A percentile compares a stretch with the other conserved stretches of the same genome.
Evolutionary conservation across 2,113 vertebrate genomes (phyloP).

Genomic region (Callithrix jacchus): DNA sequence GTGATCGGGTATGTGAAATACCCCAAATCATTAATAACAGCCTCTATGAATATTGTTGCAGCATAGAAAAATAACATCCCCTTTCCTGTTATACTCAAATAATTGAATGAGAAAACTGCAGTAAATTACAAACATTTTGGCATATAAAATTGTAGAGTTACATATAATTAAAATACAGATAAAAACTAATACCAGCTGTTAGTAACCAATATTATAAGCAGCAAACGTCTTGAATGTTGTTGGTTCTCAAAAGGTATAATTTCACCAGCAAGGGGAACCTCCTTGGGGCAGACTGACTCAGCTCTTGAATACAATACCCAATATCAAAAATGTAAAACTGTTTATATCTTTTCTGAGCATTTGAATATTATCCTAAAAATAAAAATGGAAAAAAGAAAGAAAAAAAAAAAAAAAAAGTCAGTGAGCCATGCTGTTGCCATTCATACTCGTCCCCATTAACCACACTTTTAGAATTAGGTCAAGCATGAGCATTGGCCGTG

Average conservation of each 20-base stretch:
- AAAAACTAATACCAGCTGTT: neutral
- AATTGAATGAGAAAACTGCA: neutral
- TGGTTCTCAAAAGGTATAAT: neutral
- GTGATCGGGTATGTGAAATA: neutral
- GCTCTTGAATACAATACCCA: neutral
- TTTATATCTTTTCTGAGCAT: neutral
- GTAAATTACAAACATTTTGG: neutral
- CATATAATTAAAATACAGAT: neutral
- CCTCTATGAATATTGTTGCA: neutral
- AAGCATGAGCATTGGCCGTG: neutral
- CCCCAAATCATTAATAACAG: neutral
- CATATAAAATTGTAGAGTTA: neutral
- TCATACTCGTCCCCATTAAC: neutral
- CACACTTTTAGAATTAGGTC: conserved; percentile 38
- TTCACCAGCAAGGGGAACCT: neutral
- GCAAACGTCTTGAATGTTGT: neutral
- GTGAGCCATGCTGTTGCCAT: neutral
- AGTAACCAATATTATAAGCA: neutral
- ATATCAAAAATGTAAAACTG: neutral
- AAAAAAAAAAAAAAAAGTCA: neutral
- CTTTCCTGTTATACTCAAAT: neutral
- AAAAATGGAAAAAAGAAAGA: neutral
- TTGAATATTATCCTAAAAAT: neutral
- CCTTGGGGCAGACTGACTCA: conserved; percentile 7
- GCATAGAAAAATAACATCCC: neutral